A percentile compares a stretch with the other conserved stretches of the same genome.
These are phyloP conservation scores for Chromis chromis DNA, from an alignment of 2,797 vertebrate species.

Conservation along the genomic window DNA sequence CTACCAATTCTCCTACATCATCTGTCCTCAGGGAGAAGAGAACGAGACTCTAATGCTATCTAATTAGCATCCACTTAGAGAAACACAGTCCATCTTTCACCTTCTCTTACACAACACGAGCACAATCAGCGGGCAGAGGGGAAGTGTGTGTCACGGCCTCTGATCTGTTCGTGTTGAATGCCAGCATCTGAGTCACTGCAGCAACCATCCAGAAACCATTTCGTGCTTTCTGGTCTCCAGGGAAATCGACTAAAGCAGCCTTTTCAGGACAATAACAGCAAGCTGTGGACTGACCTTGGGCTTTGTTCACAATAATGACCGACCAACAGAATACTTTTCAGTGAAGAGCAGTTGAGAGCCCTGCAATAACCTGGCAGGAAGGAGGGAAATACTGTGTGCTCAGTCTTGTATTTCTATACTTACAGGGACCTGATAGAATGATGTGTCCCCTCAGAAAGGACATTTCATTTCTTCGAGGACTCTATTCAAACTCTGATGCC, in stretches of 20 bases:
- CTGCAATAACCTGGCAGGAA: conserved; percentile 5
- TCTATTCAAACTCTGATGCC: no score
- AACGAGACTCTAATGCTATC: conserved; percentile 3
- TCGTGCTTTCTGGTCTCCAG: conserved; percentile 33
- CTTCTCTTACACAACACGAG: conserved; percentile 13
- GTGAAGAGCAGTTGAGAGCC: conserved; percentile 27
- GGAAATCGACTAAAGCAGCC: conserved; percentile 46
- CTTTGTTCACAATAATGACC: conserved; percentile 49
- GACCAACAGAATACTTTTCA: conserved; percentile 22
- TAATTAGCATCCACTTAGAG: conserved; percentile 42
- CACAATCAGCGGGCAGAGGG: neutral
- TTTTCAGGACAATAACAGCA: conserved; percentile 45
- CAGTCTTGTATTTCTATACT: conserved; percentile 13
- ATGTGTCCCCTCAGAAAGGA: neutral
- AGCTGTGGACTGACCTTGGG: conserved; percentile 50
- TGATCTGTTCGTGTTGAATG: conserved; percentile 41
- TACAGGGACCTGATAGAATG: neutral
- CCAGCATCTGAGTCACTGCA: conserved; percentile 31
- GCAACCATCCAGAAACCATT: conserved; percentile 47
- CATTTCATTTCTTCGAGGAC: neutral
- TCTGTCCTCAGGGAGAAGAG: conserved; percentile 11
- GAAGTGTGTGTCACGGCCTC: conserved; percentile 29
- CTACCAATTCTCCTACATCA: conserved; percentile 19
- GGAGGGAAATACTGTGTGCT: conserved; percentile 7
- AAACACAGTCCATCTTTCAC: conserved; percentile 16